phyloP scores from a whole-genome alignment of 2,888 invertebrate genomes.

The Eristalis intricaria region DNA sequence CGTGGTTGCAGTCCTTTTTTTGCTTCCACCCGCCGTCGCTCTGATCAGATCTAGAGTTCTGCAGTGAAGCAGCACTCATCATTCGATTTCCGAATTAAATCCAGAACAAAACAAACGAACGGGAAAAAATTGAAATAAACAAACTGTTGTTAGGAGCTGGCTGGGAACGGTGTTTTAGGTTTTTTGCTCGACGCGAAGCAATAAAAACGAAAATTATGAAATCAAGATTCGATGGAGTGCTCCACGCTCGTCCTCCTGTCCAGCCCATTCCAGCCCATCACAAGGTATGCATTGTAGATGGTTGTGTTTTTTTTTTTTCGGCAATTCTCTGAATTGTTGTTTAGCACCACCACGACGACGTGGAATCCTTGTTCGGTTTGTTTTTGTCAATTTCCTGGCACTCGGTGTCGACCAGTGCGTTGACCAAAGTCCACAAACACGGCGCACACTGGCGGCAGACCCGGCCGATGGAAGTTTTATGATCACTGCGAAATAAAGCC shows the following conservation, averaged over 20 bases:
- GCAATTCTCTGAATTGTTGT: constrained; percentile 37
- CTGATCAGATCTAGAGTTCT: neutral
- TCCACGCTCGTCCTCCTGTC: neutral
- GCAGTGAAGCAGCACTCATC: constrained; percentile 10
- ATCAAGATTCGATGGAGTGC: constrained; percentile 40
- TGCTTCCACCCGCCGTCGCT: neutral
- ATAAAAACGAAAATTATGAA: constrained; percentile 62
- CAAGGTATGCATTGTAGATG: neutral
- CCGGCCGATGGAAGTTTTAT: constrained; percentile 56
- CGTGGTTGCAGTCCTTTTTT: neutral
- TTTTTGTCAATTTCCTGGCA: constrained; percentile 60
- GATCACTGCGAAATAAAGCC: constrained; percentile 54
- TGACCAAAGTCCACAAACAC: constrained; percentile 43
- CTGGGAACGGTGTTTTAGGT: neutral
- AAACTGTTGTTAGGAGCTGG: neutral
- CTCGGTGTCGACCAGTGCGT: constrained; percentile 48
- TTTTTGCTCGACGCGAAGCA: neutral
- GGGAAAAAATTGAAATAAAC: neutral
- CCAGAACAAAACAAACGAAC: neutral
- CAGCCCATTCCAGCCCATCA: neutral
- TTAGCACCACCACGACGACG: constrained; percentile 43
- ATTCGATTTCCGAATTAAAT: constrained; percentile 23
- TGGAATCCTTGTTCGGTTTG: neutral
- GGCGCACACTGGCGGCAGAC: neutral
- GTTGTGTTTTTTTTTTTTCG: neutral